phyloP scores from a whole-genome alignment of 2,888 invertebrate species.

The Drosophila prolongata region DNA sequence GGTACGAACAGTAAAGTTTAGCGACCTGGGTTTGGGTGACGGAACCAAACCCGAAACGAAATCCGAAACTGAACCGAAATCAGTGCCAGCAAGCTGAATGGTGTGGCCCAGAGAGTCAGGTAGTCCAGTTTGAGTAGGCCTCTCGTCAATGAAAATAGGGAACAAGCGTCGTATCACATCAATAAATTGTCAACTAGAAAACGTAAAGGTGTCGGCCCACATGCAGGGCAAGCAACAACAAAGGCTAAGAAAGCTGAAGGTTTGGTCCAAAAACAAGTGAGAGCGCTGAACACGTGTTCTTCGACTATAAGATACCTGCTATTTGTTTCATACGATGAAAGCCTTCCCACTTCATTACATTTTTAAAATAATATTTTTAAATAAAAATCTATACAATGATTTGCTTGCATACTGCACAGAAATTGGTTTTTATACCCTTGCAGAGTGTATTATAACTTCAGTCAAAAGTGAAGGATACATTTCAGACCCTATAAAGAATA shows the following conservation, averaged over 20 bases:
- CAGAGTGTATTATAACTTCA: too few relatives aligned
- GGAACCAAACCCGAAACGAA: background rate
- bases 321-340: background rate
- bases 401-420: too few relatives aligned
- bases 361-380: too few relatives aligned
- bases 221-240: slow-evolving; percentile 3
- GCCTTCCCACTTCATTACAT: too few relatives aligned
- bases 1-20: background rate
- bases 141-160: slow-evolving; percentile 3
- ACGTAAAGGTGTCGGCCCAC: slow-evolving; percentile 1
- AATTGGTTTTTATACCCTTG: too few relatives aligned
- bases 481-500: too few relatives aligned
- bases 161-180: slow-evolving; percentile 3
- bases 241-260: background rate
- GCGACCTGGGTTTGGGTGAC: too few relatives aligned
- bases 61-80: slow-evolving; percentile 2
- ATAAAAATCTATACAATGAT: too few relatives aligned
- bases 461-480: too few relatives aligned
- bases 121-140: slow-evolving; percentile 1
- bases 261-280: background rate
- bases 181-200: slow-evolving; percentile 6
- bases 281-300: background rate
- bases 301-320: background rate
- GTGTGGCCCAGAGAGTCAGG: background rate
- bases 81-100: background rate